Evolutionary conservation across 1,140 invertebrate species (phyloP).

Genomic region (Drosophila gunungcola): DNA sequence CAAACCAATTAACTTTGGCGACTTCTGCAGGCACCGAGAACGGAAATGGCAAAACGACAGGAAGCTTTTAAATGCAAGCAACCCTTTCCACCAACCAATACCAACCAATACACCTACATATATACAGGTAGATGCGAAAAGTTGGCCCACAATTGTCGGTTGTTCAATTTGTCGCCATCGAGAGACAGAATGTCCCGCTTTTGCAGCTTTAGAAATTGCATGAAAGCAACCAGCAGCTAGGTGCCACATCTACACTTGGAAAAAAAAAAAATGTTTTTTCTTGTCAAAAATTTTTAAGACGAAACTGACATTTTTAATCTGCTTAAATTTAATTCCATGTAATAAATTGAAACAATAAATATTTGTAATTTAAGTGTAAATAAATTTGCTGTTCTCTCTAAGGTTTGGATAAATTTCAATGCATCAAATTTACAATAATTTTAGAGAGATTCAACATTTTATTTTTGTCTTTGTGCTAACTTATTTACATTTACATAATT

Average conservation of each 20-base stretch:
- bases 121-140: conserved; percentile 20
- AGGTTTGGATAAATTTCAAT: no score
- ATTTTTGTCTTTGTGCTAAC: no score
- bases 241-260: conserved; percentile 7
- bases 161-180: conserved; percentile 57
- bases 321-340: no score
- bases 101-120: background rate
- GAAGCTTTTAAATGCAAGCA: conserved; percentile 52
- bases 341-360: no score
- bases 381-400: no score
- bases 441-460: no score
- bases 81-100: background rate
- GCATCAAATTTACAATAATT: no score
- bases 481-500: no score
- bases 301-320: no score
- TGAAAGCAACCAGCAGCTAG: conserved; percentile 8
- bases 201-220: conserved; percentile 17
- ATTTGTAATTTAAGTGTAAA: no score
- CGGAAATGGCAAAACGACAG: conserved; percentile 56
- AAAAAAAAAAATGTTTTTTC: background rate
- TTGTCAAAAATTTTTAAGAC: no score
- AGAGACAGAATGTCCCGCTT: conserved; percentile 7
- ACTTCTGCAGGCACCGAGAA: conserved; percentile 42
- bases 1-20: conserved; percentile 73
- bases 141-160: conserved; percentile 44